phyloP scores from a whole-genome alignment of 2,113 vertebrate species.

The Sorex araneus region DNA sequence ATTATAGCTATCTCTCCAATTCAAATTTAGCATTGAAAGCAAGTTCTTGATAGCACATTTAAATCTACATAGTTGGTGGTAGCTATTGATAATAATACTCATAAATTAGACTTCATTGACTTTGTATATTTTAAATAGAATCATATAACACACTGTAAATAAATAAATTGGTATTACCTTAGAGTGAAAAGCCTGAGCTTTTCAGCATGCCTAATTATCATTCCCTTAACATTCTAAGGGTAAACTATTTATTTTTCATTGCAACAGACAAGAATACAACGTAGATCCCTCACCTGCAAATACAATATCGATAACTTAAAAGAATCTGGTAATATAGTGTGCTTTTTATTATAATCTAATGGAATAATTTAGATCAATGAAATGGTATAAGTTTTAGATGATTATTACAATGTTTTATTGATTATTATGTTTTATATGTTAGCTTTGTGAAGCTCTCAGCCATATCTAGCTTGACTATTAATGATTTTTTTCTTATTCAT shows the following conservation, averaged over 20 bases:
- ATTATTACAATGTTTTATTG: slow-evolving; percentile 27
- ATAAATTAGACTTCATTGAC: slow-evolving; percentile 80
- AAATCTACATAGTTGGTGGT: slow-evolving; percentile 78
- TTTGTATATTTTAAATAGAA: slow-evolving; percentile 79
- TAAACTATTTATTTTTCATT: slow-evolving; percentile 46
- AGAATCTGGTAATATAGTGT: neutral
- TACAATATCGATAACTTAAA: slow-evolving; percentile 46
- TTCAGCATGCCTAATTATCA: slow-evolving; percentile 71
- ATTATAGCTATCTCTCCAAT: slow-evolving; percentile 65
- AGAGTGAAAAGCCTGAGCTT: slow-evolving; percentile 73
- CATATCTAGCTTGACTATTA: neutral
- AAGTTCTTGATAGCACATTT: slow-evolving; percentile 77
- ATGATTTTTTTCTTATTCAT: slow-evolving; percentile 3
- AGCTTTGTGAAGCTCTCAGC: neutral
- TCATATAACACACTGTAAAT: slow-evolving; percentile 65
- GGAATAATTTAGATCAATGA: neutral
- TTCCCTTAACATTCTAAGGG: slow-evolving; percentile 55
- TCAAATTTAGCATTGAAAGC: slow-evolving; percentile 82
- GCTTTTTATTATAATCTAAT: slow-evolving; percentile 45
- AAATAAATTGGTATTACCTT: slow-evolving; percentile 73
- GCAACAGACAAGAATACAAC: slow-evolving; percentile 11
- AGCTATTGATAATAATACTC: slow-evolving; percentile 79
- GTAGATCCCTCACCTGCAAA: neutral
- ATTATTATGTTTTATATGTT: slow-evolving; percentile 26
- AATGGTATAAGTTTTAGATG: neutral